phyloP scores from a whole-genome alignment of 2,888 invertebrate species.

The Mimumesa dahlbomi region DNA sequence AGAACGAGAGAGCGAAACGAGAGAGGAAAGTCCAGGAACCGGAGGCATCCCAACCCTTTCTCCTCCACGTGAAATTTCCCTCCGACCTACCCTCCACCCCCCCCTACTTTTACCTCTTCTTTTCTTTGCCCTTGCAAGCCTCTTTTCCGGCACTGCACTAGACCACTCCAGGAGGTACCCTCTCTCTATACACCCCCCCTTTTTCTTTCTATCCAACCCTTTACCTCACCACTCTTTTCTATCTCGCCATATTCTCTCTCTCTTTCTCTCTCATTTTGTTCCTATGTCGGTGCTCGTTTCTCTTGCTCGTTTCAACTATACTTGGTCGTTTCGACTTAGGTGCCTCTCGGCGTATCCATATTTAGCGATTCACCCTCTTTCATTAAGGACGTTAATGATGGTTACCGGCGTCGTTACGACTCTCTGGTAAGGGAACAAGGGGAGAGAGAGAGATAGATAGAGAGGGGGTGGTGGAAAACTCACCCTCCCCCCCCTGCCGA shows the following conservation, averaged over 20 bases:
- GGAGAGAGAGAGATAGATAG: constrained; percentile 22
- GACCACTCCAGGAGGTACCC: constrained; percentile 49
- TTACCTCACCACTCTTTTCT: too few species aligned
- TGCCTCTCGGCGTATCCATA: constrained; percentile 58
- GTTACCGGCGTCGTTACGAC: constrained; percentile 57
- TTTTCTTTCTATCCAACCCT: too few species aligned
- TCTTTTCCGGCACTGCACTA: constrained; percentile 48
- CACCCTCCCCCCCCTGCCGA: too few species aligned
- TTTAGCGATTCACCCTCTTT: constrained; percentile 73
- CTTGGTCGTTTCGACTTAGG: constrained; percentile 30
- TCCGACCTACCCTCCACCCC: constrained; percentile 16
- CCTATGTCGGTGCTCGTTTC: neutral
- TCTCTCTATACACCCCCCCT: too few species aligned
- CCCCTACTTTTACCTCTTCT: constrained; percentile 21
- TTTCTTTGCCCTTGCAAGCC: constrained; percentile 45
- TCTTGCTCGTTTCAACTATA: constrained; percentile 7
- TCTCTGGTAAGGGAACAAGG: constrained; percentile 23
- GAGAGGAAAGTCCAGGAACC: constrained; percentile 49
- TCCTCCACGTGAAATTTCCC: constrained; percentile 38
- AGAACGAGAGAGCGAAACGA: constrained; percentile 15
- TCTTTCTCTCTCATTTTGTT: too few species aligned
- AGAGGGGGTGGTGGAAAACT: too few species aligned
- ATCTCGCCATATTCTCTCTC: too few species aligned
- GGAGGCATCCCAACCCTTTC: constrained; percentile 51
- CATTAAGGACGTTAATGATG: constrained; percentile 73